Evolutionary conservation across 2,113 vertebrate species (phyloP), one percentile per base, ranked within the genome.

Genomic region (Circaetus gallicus): DNA sequence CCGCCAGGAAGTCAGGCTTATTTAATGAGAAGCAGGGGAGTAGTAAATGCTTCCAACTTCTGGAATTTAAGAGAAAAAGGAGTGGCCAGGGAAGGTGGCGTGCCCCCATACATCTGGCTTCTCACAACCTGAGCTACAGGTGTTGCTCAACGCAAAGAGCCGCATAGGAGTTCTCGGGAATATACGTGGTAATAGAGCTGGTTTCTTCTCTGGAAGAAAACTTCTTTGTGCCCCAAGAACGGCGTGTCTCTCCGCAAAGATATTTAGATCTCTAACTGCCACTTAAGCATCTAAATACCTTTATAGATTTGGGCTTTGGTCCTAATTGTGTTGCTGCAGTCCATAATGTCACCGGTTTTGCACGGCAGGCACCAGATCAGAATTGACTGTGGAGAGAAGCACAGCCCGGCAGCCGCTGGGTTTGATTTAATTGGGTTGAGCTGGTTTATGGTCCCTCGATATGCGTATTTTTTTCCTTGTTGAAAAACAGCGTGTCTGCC

Each of bases 11-110:
- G 76, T 10, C 0, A 1, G 56, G 59, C 9, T 93, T 67, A 47
- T 71, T 89, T 94, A 83, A 94, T 28, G 79, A 93, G 90, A 55
- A 82, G 22, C 82, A 82, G 32, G 81, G 73, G 84, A 95, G 45
- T 5, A 67, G 61, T 91, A 80, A 96, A 65, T 65, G 29, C 66
- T 82, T 87, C 86, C 87, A 79, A 0, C 49, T 94, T 79, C 47
- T 87, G 91, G 49, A 87, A 70, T 29, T 69, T 40, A 69, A 87
- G 84, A 67, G 91, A 43, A 85, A 63, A 91, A 56, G 34, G 86
- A 69, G 73, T 65, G 89, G 28, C 34, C 1, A 0, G 25, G 16
- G 56, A 74, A 82, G 66, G 58, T 1, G 0, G 34, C 47, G 65
- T 47, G 6, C 16, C 40, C 55, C 50, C 6, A 1, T n/a, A 43